Evolutionary conservation across 2,797 vertebrate genomes (phyloP), one percentile per base, ranked within the genome.

Genomic region (Zalophus californianus): DNA sequence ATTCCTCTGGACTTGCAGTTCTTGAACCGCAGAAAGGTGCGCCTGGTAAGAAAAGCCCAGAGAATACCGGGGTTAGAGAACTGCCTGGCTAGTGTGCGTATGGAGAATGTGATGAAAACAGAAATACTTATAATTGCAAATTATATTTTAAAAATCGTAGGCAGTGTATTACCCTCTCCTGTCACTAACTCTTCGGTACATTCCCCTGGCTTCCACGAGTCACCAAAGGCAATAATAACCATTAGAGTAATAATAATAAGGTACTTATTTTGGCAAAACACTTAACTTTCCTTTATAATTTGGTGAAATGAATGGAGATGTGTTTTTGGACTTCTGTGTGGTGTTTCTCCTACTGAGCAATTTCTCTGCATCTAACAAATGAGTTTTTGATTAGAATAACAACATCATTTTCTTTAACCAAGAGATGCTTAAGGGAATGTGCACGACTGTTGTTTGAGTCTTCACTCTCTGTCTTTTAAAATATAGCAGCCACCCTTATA

Each of bases 11-110:
- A 82, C 80, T 54, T 97, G 90, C 13, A 89, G 64, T 44, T 94
- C 95, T 72, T 98, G 97, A 70, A 98, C 90, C 91, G 97, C 96
- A 58, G 97, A 98, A 50, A 98, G 97, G 20, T 94, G 89, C 1
- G 13, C 84, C 97, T 98, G 90, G 52, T 23, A 50, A 89, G 41
- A 92, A 95, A 95, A 95, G 13, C 8, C 88, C 89, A 83, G 83
- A 82, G 88, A 80, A 58, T 25, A 9, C 1, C 27, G 7, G 3
- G 10, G 27, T 84, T 44, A 60, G 48, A 75, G 32, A 96, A 75
- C 1, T 14, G 7, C 79, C 66, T 72, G 14, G 18, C 54, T 32
- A 25, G 38, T 35, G 35, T 78, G n/a, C 89, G 50, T 52, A 15
- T 56, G 48, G 29, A 66, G 60, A 85, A 89, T 58, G 16, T 75